phyloP scores from a whole-genome alignment of 2,888 invertebrate species.

The Apamea anceps region DNA sequence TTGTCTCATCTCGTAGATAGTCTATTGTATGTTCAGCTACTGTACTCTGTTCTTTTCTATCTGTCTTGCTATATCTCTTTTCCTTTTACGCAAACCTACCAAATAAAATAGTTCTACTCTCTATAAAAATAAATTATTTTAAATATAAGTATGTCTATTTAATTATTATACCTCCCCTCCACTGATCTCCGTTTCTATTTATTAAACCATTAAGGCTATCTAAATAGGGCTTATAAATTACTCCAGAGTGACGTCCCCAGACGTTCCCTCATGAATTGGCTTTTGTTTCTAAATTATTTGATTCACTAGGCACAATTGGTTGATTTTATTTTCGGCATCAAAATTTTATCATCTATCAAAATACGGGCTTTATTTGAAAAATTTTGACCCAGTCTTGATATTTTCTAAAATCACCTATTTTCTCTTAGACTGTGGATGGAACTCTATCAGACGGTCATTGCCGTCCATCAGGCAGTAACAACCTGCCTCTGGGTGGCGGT shows the following conservation, averaged over 20 bases:
- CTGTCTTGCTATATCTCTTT: constrained; percentile 32
- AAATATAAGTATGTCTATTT: constrained; percentile 24
- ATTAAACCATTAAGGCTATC: constrained; percentile 22
- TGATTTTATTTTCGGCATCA: constrained; percentile 31
- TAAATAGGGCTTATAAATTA: constrained; percentile 41
- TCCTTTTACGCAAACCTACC: background rate
- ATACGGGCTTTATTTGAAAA: constrained; percentile 22
- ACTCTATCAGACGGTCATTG: constrained; percentile 81
- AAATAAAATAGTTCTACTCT: constrained; percentile 1
- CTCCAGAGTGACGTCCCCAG: background rate
- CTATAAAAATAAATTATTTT: background rate
- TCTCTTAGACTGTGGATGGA: constrained; percentile 85
- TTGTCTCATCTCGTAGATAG: constrained; percentile 61
- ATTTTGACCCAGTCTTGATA: accelerated
- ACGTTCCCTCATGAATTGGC: constrained; percentile 30
- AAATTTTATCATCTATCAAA: constrained; percentile 19
- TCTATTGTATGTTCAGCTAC: constrained; percentile 35
- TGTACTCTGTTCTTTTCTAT: constrained; percentile 17
- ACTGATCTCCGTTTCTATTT: constrained; percentile 17
- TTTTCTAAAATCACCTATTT: background rate
- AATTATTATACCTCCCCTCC: constrained; percentile 18
- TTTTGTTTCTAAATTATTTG: constrained; percentile 35
- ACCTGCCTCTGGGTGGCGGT: constrained; percentile 92
- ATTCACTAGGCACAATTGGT: constrained; percentile 42
- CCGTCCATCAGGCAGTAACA: constrained; percentile 78